A percentile compares a stretch with the other conserved stretches of the same genome.
These are phyloP conservation scores for Acronicta aceris DNA, from an alignment of 2,888 invertebrate genomes.

Conservation along the genomic window DNA sequence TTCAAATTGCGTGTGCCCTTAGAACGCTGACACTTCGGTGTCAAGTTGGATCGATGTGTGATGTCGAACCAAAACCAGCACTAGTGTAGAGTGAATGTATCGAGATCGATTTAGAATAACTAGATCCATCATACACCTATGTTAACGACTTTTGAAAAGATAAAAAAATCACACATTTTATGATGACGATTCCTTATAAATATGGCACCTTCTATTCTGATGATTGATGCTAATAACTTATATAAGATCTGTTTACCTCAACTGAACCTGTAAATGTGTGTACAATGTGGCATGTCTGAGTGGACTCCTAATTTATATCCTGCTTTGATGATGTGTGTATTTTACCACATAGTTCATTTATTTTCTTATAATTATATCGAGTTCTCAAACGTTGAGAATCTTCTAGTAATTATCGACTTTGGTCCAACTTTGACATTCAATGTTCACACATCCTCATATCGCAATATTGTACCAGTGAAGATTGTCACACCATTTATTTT, in stretches of 20 bases:
- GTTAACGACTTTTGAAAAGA: conserved; percentile 14
- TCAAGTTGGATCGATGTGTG: background rate
- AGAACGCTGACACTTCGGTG: conserved; percentile 21
- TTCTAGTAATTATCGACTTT: too few relatives aligned
- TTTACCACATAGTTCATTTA: too few relatives aligned
- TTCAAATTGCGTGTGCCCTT: conserved; percentile 38
- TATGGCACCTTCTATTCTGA: conserved; percentile 1
- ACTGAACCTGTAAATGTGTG: background rate
- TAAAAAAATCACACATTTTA: conserved; percentile 15
- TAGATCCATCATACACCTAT: background rate
- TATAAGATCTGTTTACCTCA: conserved; percentile 13
- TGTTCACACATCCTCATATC: too few relatives aligned
- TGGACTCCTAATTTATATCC: too few relatives aligned
- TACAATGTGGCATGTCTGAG: too few relatives aligned
- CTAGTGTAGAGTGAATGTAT: conserved; percentile 11
- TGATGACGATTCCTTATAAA: background rate
- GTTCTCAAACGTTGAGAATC: too few relatives aligned
- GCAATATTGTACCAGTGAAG: too few relatives aligned
- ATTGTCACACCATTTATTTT: too few relatives aligned
- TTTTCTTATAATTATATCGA: too few relatives aligned
- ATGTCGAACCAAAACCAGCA: conserved; percentile 5
- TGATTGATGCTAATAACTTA: conserved; percentile 19
- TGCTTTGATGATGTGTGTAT: too few relatives aligned
- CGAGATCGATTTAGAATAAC: background rate
- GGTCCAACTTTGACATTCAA: too few relatives aligned